These are phyloP conservation scores for Monoplex corrugatus DNA, from an alignment of 2,888 invertebrate genomes.

Conservation along the genomic window DNA sequence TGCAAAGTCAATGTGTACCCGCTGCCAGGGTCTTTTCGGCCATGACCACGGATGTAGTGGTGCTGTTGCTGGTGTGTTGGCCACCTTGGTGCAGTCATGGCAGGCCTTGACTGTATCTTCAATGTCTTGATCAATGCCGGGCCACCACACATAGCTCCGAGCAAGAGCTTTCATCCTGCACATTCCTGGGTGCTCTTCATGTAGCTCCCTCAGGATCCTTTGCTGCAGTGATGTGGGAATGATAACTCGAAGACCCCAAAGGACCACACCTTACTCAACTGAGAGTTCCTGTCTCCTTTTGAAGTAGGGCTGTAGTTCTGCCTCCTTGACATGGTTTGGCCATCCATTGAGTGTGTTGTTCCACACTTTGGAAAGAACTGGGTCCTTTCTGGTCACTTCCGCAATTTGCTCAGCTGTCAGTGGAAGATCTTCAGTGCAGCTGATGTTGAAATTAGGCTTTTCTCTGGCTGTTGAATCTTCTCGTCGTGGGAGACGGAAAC, in stretches of 20 bases:
- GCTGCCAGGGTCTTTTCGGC: conserved; percentile 66
- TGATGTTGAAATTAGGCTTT: conserved; percentile 30
- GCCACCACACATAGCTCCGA: conserved; percentile 57
- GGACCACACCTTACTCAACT: conserved; percentile 49
- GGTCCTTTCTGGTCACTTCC: conserved; percentile 36
- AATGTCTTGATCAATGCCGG: conserved; percentile 34
- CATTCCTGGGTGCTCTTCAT: conserved; percentile 60
- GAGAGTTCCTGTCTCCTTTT: conserved; percentile 49
- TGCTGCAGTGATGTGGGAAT: conserved; percentile 49
- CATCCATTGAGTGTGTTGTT: conserved; percentile 25
- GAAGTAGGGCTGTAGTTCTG: conserved; percentile 32
- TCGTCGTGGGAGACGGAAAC: too few relatives aligned
- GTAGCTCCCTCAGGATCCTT: conserved; percentile 53
- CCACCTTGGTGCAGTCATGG: conserved; percentile 59
- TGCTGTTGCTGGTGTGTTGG: conserved; percentile 61
- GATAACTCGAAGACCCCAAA: conserved; percentile 57
- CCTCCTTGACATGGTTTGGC: conserved; percentile 12
- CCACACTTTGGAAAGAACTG: conserved; percentile 38
- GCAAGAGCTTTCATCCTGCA: conserved; percentile 60
- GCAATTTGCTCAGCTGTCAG: conserved; percentile 29
- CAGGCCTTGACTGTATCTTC: conserved; percentile 56
- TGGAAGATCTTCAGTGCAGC: conserved; percentile 23
- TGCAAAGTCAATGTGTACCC: conserved; percentile 70
- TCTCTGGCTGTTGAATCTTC: background rate
- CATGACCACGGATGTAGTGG: conserved; percentile 68